phyloP scores from a whole-genome alignment of 2,113 vertebrate species.

The Alectura lathami region DNA sequence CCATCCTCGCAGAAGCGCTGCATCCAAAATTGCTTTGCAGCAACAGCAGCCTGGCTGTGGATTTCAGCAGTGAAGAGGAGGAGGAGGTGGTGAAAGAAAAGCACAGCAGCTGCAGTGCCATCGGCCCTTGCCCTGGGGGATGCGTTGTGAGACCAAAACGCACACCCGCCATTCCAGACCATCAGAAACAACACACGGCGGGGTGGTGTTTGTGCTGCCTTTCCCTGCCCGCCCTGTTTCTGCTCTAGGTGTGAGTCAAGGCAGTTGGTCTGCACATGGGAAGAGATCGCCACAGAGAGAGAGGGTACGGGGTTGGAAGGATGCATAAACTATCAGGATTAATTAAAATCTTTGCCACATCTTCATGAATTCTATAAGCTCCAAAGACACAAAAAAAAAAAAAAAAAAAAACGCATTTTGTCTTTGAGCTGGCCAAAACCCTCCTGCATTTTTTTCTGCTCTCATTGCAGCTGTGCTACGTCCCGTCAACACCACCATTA shows the following conservation, averaged over 20 bases:
- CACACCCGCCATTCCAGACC: not conserved
- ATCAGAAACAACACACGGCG: constrained; percentile 39
- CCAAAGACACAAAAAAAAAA: not conserved
- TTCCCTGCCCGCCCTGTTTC: constrained; percentile 14
- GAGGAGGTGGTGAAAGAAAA: not conserved
- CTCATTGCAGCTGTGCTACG: not conserved
- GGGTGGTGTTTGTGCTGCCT: not conserved
- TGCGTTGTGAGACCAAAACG: not conserved
- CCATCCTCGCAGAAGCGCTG: not conserved
- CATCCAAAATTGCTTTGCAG: not conserved
- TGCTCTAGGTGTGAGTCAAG: constrained; percentile 38
- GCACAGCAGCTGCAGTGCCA: constrained; percentile 41
- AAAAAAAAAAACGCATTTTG: rapidly evolving
- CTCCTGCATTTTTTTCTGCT: not conserved
- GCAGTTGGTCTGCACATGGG: not conserved
- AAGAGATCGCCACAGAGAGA: not conserved
- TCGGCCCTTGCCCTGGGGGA: constrained; percentile 33
- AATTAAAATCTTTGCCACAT: not conserved
- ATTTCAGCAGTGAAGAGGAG: not conserved
- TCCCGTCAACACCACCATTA: rapidly evolving
- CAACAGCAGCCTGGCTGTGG: not conserved
- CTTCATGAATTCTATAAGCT: not conserved
- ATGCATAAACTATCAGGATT: not conserved
- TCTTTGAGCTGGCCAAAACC: not conserved
- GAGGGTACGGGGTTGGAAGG: not conserved